Evolutionary conservation across 2,113 vertebrate genomes (phyloP).

Genomic region (Meleagris gallopavo): DNA sequence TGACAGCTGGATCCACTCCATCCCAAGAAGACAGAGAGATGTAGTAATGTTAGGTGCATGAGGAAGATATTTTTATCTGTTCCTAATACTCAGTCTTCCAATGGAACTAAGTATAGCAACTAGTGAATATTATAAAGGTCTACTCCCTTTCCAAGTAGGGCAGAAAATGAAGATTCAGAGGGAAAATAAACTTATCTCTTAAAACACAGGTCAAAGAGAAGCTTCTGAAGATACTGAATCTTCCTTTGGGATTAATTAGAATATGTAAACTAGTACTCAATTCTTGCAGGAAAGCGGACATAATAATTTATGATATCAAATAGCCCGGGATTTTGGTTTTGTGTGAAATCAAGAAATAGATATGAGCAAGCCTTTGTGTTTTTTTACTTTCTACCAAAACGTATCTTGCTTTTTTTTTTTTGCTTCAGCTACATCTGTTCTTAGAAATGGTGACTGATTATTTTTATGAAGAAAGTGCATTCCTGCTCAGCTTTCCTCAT

Average conservation of each 20-base stretch:
- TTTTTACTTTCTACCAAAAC: constrained; percentile 1
- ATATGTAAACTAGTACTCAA: constrained; percentile 25
- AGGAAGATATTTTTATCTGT: constrained; percentile 4
- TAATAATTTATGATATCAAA: constrained; percentile 25
- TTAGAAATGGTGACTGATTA: constrained; percentile 20
- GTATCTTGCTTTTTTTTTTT: background rate
- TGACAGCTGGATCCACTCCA: background rate
- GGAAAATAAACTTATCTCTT: constrained; percentile 11
- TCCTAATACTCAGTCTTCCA: background rate
- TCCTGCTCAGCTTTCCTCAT: constrained; percentile 10
- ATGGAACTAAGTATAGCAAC: background rate
- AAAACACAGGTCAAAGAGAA: background rate
- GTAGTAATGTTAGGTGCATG: background rate
- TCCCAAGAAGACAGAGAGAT: background rate
- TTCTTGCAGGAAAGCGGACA: constrained; percentile 3
- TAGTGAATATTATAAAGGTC: background rate
- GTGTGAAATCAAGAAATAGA: constrained; percentile 14
- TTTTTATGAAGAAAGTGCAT: constrained; percentile 2
- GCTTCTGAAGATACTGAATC: background rate
- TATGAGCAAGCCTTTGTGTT: background rate
- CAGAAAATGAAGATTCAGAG: background rate
- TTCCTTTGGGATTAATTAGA: constrained; percentile 58
- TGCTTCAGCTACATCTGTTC: constrained; percentile 1
- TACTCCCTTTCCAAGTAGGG: background rate
- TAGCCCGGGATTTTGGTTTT: background rate